Percentiles rank a stretch among this genome's conserved stretches.
Conservation (phyloP, 2,113 vertebrate species). For the Pampusana beccarii region DNA sequence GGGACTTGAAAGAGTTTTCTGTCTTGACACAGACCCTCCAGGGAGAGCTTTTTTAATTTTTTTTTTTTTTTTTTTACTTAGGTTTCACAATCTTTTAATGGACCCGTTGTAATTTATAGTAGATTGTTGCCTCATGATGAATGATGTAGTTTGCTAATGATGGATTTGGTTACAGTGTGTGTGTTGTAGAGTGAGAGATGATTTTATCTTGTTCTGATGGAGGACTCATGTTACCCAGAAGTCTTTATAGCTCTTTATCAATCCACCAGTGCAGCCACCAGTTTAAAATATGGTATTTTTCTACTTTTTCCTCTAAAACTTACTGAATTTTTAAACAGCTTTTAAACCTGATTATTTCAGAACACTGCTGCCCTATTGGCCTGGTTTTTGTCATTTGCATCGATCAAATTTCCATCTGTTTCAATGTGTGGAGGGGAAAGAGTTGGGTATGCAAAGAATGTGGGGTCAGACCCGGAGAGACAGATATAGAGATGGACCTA, state of each 20-base stretch:
- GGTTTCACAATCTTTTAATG: constrained; percentile 31
- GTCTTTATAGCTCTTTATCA: neutral
- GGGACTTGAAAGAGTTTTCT: constrained; percentile 14
- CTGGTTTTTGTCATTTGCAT: neutral
- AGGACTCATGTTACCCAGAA: constrained; percentile 27
- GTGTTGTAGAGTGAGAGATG: constrained; percentile 60
- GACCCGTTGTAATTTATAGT: constrained; percentile 43
- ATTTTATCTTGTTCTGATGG: constrained; percentile 55
- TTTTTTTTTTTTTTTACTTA: neutral
- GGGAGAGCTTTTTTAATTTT: neutral
- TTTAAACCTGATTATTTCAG: neutral
- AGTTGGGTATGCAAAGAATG: neutral
- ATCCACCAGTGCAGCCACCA: neutral
- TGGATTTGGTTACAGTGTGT: constrained; percentile 63
- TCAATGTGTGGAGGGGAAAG: neutral
- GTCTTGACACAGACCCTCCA: constrained; percentile 35
- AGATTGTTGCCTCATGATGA: constrained; percentile 53
- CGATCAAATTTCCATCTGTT: neutral
- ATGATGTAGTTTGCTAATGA: constrained; percentile 63
- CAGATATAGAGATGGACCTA: neutral
- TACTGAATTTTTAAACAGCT: neutral
- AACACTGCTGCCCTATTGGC: neutral
- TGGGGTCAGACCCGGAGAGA: neutral
- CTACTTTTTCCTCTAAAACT: neutral
- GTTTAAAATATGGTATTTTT: neutral